These are phyloP conservation scores for Phainopepla nitens DNA, from an alignment of 2,113 vertebrate genomes.

Conservation along the genomic window DNA sequence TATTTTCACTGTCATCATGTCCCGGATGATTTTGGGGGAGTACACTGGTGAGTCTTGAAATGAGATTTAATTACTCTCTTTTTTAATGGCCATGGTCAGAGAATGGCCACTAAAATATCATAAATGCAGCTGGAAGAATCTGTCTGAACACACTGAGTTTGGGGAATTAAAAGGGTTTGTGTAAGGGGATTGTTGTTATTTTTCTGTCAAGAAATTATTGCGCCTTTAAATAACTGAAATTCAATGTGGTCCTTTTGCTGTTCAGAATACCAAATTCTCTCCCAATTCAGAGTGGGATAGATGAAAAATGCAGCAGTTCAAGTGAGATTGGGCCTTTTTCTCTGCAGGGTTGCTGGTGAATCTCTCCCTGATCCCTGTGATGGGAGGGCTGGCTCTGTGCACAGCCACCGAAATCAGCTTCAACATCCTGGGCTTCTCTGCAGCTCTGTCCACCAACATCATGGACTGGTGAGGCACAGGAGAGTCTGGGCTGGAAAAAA, in stretches of 20 bases:
- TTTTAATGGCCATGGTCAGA: neutral
- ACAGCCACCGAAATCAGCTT: slow-evolving; percentile 93
- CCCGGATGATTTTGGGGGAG: slow-evolving; percentile 91
- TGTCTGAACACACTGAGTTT: neutral
- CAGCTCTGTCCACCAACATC: slow-evolving; percentile 94
- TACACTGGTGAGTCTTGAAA: slow-evolving; percentile 82
- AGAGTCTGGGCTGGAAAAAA: neutral
- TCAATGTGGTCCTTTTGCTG: neutral
- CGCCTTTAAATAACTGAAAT: neutral
- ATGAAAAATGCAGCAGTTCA: neutral
- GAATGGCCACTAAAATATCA: neutral
- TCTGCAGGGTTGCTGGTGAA: slow-evolving; percentile 88
- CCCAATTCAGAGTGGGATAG: no score
- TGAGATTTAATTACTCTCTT: neutral
- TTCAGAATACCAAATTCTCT: neutral
- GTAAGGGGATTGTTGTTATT: neutral
- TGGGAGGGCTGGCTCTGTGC: slow-evolving; percentile 90
- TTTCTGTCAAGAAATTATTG: neutral
- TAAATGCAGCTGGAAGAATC: neutral
- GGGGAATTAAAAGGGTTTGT: neutral
- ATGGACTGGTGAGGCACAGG: neutral
- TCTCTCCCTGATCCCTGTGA: slow-evolving; percentile 89
- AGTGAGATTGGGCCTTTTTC: neutral
- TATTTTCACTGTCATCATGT: slow-evolving; percentile 98
- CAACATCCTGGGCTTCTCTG: slow-evolving; percentile 91